Conservation (phyloP, 2,113 vertebrate genomes). For the Hassar affinis region DNA sequence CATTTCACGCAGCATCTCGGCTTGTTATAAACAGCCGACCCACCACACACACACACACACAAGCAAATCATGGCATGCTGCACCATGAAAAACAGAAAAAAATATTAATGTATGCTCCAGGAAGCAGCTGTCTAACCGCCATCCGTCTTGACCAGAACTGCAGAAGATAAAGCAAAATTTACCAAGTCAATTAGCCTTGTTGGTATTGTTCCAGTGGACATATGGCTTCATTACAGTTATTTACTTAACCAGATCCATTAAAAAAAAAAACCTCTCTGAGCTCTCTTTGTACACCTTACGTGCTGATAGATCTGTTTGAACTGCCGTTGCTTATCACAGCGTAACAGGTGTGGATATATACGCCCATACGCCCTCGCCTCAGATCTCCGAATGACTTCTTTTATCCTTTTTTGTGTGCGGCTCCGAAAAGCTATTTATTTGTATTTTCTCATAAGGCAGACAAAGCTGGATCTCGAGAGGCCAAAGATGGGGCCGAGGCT, state of each 20-base stretch:
- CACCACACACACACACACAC: not conserved
- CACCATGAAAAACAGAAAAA: not conserved
- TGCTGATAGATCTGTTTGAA: conserved; percentile 29
- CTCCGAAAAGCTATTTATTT: conserved; percentile 20
- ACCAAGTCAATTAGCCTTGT: not conserved
- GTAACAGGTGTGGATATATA: conserved; percentile 37
- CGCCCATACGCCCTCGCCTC: not conserved
- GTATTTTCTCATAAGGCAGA: not conserved
- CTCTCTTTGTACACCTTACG: conserved; percentile 7
- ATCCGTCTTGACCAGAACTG: not conserved
- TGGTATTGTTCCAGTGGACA: not conserved
- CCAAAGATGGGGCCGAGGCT: not conserved
- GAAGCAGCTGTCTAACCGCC: not conserved
- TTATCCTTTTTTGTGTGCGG: conserved; percentile 10
- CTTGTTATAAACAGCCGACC: conserved; percentile 19
- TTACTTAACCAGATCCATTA: not conserved
- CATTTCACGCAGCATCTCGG: conserved; percentile 20
- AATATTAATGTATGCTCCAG: not conserved
- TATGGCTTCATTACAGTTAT: conserved; percentile 27
- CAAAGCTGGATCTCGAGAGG: not conserved
- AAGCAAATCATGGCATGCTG: not conserved
- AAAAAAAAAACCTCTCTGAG: not conserved
- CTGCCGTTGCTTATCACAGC: conserved; percentile 6
- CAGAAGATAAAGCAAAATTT: conserved; percentile 13
- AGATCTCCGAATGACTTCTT: conserved; percentile 20